These are phyloP conservation scores for Potorous gilbertii DNA, from an alignment of 2,797 vertebrate genomes.

Conservation along the genomic window DNA sequence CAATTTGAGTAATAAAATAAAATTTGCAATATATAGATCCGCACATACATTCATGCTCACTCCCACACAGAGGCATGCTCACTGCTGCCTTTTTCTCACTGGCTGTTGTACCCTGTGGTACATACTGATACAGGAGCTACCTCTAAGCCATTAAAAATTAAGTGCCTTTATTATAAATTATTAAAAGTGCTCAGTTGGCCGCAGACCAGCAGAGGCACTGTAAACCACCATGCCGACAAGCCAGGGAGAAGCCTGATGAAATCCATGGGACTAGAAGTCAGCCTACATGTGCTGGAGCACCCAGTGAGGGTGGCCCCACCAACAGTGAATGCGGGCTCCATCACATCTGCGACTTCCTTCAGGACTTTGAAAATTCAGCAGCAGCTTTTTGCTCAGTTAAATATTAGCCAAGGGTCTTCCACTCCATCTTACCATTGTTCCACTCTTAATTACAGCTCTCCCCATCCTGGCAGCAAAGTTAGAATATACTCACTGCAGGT, in stretches of 20 bases:
- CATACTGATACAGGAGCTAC: slow-evolving; percentile 80
- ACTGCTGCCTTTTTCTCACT: slow-evolving; percentile 73
- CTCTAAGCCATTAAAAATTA: slow-evolving; percentile 86
- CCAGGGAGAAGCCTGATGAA: slow-evolving; percentile 82
- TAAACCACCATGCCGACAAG: slow-evolving; percentile 80
- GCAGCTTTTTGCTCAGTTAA: slow-evolving; percentile 79
- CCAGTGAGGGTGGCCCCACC: slow-evolving; percentile 70
- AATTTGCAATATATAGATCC: slow-evolving; percentile 81
- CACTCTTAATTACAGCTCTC: slow-evolving; percentile 31
- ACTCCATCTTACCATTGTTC: slow-evolving; percentile 44
- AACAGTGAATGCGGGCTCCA: slow-evolving; percentile 80
- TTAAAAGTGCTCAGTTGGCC: slow-evolving; percentile 85
- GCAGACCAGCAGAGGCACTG: slow-evolving; percentile 84
- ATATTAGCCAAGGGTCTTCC: slow-evolving; percentile 66
- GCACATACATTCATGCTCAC: not conserved
- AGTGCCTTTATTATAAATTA: slow-evolving; percentile 85
- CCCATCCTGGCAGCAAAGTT: slow-evolving; percentile 65
- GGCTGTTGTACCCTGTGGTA: slow-evolving; percentile 68
- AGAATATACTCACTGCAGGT: slow-evolving; percentile 66
- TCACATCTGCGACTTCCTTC: slow-evolving; percentile 79
- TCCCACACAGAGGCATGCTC: not conserved
- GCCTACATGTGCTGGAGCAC: slow-evolving; percentile 67
- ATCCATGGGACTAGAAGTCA: slow-evolving; percentile 74
- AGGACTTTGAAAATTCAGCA: slow-evolving; percentile 81
- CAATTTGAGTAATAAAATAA: slow-evolving; percentile 83